Conservation (phyloP, 1,140 invertebrate genomes). For the Drosophila mayri region DNA sequence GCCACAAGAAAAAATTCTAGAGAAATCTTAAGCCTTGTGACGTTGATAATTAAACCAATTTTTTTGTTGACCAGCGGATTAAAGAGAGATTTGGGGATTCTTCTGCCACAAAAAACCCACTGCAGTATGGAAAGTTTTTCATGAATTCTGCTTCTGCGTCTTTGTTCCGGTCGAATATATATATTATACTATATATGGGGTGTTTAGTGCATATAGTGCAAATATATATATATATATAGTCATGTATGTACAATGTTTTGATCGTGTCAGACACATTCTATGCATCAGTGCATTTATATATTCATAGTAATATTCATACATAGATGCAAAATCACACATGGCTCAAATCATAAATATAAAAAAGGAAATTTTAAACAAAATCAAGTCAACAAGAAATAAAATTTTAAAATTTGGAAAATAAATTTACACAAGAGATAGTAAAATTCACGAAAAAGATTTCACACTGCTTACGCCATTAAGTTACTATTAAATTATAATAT, state of each 20-base stretch:
- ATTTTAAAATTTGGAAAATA: constrained; percentile 31
- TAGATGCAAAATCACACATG: constrained; percentile 50
- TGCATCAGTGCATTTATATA: constrained; percentile 59
- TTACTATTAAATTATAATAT: constrained; percentile 21
- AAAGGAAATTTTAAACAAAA: constrained; percentile 19
- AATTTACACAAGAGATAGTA: constrained; percentile 43
- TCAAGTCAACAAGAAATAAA: constrained; percentile 18
- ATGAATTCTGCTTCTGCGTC: constrained; percentile 67
- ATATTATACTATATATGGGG: constrained; percentile 34
- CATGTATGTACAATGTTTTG: constrained; percentile 43
- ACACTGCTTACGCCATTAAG: constrained; percentile 54
- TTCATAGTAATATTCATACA: constrained; percentile 34
- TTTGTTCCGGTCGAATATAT: constrained; percentile 61
- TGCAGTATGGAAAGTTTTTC: constrained; percentile 78
- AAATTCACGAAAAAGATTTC: constrained; percentile 81
- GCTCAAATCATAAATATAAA: constrained; percentile 45
- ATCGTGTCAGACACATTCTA: constrained; percentile 57
- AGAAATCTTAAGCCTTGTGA: background rate
- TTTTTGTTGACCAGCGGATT: background rate
- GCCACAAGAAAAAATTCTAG: background rate
- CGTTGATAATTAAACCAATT: background rate
- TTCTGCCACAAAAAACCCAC: constrained; percentile 36
- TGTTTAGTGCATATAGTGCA: constrained; percentile 46
- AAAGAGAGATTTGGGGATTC: constrained; percentile 8
- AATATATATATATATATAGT: constrained; percentile 29